Evolutionary conservation across 2,113 vertebrate genomes (phyloP).

Genomic region (Sigmodon hispidus): DNA sequence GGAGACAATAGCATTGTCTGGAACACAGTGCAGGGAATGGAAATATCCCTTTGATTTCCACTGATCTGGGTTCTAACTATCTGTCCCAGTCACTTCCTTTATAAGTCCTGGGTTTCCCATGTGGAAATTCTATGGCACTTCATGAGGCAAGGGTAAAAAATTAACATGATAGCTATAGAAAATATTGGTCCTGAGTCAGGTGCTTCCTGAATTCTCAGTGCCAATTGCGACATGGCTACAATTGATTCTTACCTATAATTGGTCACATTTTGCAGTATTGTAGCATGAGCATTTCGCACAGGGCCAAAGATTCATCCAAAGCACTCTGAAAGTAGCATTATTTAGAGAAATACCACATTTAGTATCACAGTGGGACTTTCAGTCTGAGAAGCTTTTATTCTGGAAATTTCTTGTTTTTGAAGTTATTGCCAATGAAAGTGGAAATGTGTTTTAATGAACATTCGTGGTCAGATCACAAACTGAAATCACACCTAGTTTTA

Average conservation of each 20-base stretch:
- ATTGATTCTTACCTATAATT: neutral
- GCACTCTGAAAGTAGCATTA: neutral
- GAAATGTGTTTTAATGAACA: neutral
- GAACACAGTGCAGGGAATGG: neutral
- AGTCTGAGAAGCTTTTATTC: neutral
- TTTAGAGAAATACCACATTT: neutral
- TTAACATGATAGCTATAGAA: neutral
- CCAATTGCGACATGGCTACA: neutral
- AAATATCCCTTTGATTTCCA: neutral
- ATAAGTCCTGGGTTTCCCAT: neutral
- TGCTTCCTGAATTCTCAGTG: neutral
- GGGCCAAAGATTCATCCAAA: neutral
- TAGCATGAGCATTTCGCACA: neutral
- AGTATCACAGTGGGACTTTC: neutral
- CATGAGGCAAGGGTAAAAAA: neutral
- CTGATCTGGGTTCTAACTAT: neutral
- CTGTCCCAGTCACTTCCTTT: neutral
- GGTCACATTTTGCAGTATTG: neutral
- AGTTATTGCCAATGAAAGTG: neutral
- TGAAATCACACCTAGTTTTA: neutral
- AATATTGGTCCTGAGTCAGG: neutral
- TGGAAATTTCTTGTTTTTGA: neutral
- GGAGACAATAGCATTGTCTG: neutral
- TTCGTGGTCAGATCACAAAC: slow-evolving; percentile 10
- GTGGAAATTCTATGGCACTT: neutral